Evolutionary conservation across 2,888 invertebrate genomes (phyloP), one percentile per base, ranked within the genome.

Genomic region (Poecilus cupreus): DNA sequence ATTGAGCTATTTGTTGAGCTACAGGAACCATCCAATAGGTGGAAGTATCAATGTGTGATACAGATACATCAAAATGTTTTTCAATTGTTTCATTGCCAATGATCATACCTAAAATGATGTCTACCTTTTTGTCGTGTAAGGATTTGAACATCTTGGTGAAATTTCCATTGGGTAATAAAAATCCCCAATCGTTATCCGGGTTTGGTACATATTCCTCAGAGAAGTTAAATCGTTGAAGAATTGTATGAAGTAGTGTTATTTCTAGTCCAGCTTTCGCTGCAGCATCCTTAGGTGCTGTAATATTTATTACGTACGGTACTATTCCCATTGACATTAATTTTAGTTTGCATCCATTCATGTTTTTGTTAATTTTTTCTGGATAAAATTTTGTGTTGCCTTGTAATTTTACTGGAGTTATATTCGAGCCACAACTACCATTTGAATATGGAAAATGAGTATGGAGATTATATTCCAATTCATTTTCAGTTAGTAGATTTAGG

Each of bases 71-170:
- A 24, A 72, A 72, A 22, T 72, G 6, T 72, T 72, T 46, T 72
- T 72, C 72, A 2, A 72, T 22, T 11, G 72, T 22, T 11, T 72
- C 72, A 18, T 72, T 72, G 13, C 68, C 72, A 24, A 72, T 72
- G 4, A 46, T 46, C 72, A 72, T 72, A 4, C 72, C 72, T 3
- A 72, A 4, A n/a, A 72, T 46, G 1, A 72, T 20, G 4, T 72
- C 72, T 11, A 46, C 72, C 11, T 72, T 37, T 72, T 18, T 46
- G 4, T 72, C 72, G n/a, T 43, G 13, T n/a, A 72, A 22, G 1
- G 72, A 24, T 72, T 72, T 72, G 10, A 72, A 46, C 72, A 72
- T 72, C 46, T 72, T 72, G 4, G 72, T 72, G 11, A 46, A 72
- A 24, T 72, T 72, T 10, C 72, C 72, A 13, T 72, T 24, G 0